A percentile compares a stretch with the other conserved stretches of the same genome.
phyloP scores from a whole-genome alignment of 2,113 vertebrate genomes.

The Peromyscus polionotus region DNA sequence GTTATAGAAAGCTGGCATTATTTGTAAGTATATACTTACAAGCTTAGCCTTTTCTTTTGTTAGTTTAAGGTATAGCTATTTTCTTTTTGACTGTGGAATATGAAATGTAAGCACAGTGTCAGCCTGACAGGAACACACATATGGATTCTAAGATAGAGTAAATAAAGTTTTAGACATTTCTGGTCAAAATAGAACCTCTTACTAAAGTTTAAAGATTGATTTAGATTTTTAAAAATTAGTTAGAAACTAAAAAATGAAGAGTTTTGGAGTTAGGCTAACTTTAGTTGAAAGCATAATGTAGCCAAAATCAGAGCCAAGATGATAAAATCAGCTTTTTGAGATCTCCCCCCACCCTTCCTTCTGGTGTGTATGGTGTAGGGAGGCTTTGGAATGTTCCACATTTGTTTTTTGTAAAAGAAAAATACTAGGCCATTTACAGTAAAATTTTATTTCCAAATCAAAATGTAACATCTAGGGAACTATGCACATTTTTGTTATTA shows the following conservation, averaged over 20 bases:
- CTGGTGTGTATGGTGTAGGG: not conserved
- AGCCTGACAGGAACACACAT: not conserved
- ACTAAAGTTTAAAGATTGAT: slow-evolving; percentile 9
- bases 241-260: slow-evolving; percentile 15
- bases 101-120: not conserved
- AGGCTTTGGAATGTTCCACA: not conserved
- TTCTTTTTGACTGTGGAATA: slow-evolving; percentile 10
- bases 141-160: not conserved
- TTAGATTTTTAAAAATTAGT: slow-evolving; percentile 36
- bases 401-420: slow-evolving; percentile 29
- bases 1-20: not conserved
- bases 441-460: slow-evolving; percentile 27
- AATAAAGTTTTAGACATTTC: not conserved
- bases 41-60: not conserved
- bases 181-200: not conserved
- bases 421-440: slow-evolving; percentile 28
- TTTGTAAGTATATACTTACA: not conserved
- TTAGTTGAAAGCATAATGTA: slow-evolving; percentile 24
- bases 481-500: not conserved
- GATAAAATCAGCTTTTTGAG: slow-evolving; percentile 30
- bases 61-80: not conserved
- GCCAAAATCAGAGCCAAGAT: slow-evolving; percentile 12
- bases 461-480: not conserved
- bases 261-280: not conserved
- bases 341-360: not conserved